Base-by-base conservation (phyloP, 1,140 invertebrate genomes). In the Tenebrio molitor region DNA sequence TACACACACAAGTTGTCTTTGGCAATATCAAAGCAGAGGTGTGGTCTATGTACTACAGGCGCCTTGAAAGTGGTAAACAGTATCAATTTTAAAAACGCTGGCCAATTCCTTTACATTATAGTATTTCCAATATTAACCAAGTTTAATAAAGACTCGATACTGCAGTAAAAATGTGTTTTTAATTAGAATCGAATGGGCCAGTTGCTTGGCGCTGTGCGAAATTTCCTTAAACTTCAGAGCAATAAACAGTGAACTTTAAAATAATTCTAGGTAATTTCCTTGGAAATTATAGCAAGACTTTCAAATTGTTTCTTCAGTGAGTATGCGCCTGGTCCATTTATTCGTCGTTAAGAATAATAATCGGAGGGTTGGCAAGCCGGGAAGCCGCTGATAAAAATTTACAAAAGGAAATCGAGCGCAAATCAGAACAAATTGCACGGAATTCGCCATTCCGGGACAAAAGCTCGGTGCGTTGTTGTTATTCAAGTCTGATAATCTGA, bases 401-500 rank as follows among this genome's bases (percentile, higher is more conserved):
- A 58, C 50, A 58, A 58, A 58, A 58, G 50, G 50, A 58, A 58
- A 58, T 58, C 50, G 50, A 58, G 50, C 50, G 50, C 50, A 58
- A 58, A 58, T 58, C 50, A 58, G 50, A 58, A 58, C 50, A 58
- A 58, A 58, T 58, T 58, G 50, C 50, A 34, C 23, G 50, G 50
- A 58, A 58, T 58, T 14, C 23, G 23, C 21, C 23, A 17, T 46
- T 10, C 4, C 5, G 15, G 50, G 50, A 58, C 50, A 58, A 58
- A 50, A 58, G 50, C 50, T 58, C 12, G 23, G 50, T 58, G 12
- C 50, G 23, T 58, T 58, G 50, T 58, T 58, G 50, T 58, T 58
- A 58, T 58, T 58, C 50, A 58, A 58, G 50, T 58, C 50, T 58
- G 50, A 58, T 58, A 58, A 58, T 58, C 50, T 58, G 50, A 58